Percentiles rank a stretch among this genome's conserved stretches.
Evolutionary conservation across 2,888 invertebrate genomes (phyloP).

Genomic region (Tipula vernalis): DNA sequence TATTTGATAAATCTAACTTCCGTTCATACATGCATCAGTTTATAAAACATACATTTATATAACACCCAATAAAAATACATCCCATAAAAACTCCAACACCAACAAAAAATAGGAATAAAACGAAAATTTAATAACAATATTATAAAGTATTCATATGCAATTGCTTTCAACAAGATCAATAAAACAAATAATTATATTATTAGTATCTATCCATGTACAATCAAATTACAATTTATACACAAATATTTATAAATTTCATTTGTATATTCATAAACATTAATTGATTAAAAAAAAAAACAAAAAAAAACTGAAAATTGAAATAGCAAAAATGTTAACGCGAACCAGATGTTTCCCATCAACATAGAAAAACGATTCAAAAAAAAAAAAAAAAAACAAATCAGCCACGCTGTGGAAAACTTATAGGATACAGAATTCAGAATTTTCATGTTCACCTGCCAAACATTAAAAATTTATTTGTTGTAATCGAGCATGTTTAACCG

Average conservation of each 20-base stretch:
- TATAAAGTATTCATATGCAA: not conserved
- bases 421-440: not conserved
- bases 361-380: not conserved
- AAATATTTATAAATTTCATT: not conserved
- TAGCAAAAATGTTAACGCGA: not conserved
- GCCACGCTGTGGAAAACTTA: not conserved
- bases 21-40: not conserved
- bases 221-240: not conserved
- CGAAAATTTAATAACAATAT: not conserved
- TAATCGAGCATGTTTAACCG: not conserved
- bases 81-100: not conserved
- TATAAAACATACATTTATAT: not conserved
- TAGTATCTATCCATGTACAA: not conserved
- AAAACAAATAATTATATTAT: not conserved
- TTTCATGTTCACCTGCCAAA: not conserved
- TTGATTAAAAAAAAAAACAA: not conserved
- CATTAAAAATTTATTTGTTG: not conserved
- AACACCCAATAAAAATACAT: not conserved
- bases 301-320: not conserved
- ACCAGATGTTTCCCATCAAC: not conserved
- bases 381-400: not conserved
- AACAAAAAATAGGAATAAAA: not conserved
- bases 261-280: not conserved
- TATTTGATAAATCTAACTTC: not conserved
- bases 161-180: not conserved